These are phyloP conservation scores for Oscheius sp. DNA, from an alignment of 2,888 invertebrate species.

Conservation along the genomic window DNA sequence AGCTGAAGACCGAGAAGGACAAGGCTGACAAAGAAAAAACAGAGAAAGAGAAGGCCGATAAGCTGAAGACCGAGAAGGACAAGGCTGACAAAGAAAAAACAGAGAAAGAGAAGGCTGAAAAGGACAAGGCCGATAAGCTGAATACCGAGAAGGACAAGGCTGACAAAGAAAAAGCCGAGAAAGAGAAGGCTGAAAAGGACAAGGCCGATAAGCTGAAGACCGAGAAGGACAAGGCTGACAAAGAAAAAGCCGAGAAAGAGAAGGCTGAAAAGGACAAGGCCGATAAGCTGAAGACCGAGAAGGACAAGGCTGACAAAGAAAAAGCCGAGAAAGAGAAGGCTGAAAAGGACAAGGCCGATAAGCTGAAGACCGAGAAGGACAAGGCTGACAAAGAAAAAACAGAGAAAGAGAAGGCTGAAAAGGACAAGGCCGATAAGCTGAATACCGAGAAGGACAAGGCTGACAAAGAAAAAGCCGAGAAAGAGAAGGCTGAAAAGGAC, in stretches of 20 bases:
- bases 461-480: not conserved
- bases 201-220: not conserved
- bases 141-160: not conserved
- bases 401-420: conserved; percentile 3
- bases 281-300: conserved; percentile 6
- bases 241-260: not conserved
- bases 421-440: not conserved
- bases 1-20: conserved; percentile 9
- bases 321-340: conserved; percentile 17
- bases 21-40: conserved; percentile 1
- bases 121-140: not conserved
- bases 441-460: conserved; percentile 4
- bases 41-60: conserved; percentile 7
- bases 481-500: conserved; percentile 12
- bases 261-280: conserved; percentile 2
- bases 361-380: conserved; percentile 5
- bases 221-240: not conserved
- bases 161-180: not conserved
- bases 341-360: not conserved
- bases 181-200: not conserved
- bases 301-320: conserved; percentile 11
- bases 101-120: conserved; percentile 9
- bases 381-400: conserved; percentile 10
- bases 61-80: conserved; percentile 7
- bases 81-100: conserved; percentile 1